Evolutionary conservation across 2,113 vertebrate species (phyloP).

Genomic region (Burhinus oedicnemus): DNA sequence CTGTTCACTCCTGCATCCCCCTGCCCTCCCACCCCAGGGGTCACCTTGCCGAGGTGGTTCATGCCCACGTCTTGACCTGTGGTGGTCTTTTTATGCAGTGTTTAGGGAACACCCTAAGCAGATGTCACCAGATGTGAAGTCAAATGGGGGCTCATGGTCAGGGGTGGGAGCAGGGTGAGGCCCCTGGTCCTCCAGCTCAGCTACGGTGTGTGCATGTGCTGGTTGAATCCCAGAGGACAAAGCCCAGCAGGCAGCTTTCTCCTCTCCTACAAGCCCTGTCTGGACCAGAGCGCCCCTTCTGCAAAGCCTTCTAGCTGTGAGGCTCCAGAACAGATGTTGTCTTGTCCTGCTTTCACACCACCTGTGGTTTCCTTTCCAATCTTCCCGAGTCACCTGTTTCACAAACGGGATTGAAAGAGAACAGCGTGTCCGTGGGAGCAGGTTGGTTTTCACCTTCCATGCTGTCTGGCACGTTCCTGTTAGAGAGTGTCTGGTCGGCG

Average conservation of each 20-base stretch:
- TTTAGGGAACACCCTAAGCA: neutral
- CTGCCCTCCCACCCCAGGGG: neutral
- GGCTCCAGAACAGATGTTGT: neutral
- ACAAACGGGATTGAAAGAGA: neutral
- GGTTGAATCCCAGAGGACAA: neutral
- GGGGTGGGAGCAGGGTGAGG: neutral
- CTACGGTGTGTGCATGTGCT: neutral
- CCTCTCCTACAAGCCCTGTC: neutral
- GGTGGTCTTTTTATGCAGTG: neutral
- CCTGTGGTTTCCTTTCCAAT: neutral
- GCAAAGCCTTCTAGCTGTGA: neutral
- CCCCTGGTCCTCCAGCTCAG: neutral
- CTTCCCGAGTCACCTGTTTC: neutral
- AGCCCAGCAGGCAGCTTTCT: neutral
- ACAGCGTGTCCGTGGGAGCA: rapidly evolving
- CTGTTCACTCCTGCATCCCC: neutral
- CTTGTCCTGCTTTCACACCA: neutral
- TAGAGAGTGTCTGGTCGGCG: rapidly evolving
- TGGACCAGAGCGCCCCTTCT: neutral
- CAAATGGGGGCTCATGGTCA: rapidly evolving
- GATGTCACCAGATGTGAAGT: neutral
- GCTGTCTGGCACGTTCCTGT: neutral
- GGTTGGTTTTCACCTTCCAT: neutral
- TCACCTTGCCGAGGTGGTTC: neutral
- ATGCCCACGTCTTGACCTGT: neutral